Percentiles rank a stretch among this genome's conserved stretches.
Conservation (phyloP, 2,888 invertebrate genomes). For the Dynastes hyllus region DNA sequence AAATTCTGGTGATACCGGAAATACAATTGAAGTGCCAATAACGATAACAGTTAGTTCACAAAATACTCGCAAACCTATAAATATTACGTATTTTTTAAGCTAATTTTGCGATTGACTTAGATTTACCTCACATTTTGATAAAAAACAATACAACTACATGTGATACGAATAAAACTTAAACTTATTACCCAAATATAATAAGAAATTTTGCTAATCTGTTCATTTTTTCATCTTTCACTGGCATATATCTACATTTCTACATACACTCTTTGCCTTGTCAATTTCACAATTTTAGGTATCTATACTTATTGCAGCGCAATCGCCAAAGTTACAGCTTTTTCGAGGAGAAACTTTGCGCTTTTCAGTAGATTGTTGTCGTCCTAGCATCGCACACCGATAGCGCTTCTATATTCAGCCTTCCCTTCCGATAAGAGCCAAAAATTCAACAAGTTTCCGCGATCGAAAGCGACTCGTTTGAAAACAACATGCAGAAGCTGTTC, state of each 20-base stretch:
- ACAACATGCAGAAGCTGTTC: constrained; percentile 13
- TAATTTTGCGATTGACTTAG: no score
- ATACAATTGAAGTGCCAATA: no score
- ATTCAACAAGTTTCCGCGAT: constrained; percentile 25
- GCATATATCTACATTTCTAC: not conserved
- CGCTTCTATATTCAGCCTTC: not conserved
- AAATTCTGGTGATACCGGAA: no score
- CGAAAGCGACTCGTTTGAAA: not conserved
- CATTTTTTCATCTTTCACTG: no score
- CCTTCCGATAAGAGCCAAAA: not conserved
- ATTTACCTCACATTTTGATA: no score
- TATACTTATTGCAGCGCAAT: constrained; percentile 3
- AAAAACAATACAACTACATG: no score
- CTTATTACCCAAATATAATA: no score
- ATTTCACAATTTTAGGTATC: not conserved
- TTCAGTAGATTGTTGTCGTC: constrained; percentile 4
- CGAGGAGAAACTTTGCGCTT: constrained; percentile 11
- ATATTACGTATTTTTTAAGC: no score
- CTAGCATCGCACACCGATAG: not conserved
- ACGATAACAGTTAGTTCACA: no score
- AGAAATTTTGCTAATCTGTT: no score
- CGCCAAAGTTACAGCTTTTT: constrained; percentile 10
- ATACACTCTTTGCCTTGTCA: not conserved
- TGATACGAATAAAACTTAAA: no score
- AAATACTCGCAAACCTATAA: no score